phyloP scores from a whole-genome alignment of 2,888 invertebrate species.

The Scaptomyza tumidula region DNA sequence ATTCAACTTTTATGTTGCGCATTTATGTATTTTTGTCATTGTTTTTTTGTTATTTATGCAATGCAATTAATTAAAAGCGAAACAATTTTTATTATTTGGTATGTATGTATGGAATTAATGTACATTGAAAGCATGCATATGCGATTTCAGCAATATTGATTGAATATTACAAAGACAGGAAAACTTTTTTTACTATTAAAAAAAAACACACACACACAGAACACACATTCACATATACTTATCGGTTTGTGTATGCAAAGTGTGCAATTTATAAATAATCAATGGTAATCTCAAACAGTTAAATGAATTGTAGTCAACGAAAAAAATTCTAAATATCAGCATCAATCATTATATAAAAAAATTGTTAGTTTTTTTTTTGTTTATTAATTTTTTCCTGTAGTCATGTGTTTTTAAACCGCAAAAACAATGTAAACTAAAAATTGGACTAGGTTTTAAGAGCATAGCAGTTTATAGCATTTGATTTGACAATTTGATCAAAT shows the following conservation, averaged over 20 bases:
- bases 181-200: too few relatives aligned
- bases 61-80: constrained; percentile 61
- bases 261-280: constrained; percentile 7
- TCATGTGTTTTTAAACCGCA: too few relatives aligned
- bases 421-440: too few relatives aligned
- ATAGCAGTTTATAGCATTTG: too few relatives aligned
- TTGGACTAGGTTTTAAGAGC: too few relatives aligned
- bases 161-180: not conserved
- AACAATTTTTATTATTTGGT: constrained; percentile 18
- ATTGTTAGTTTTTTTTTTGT: not conserved
- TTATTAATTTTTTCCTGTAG: not conserved
- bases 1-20: not conserved
- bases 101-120: constrained; percentile 6
- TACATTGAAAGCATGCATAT: not conserved
- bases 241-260: not conserved
- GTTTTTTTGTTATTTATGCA: constrained; percentile 19
- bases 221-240: too few relatives aligned
- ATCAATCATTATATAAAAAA: constrained; percentile 4
- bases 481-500: too few relatives aligned
- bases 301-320: not conserved
- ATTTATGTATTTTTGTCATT: not conserved
- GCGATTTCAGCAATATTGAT: not conserved
- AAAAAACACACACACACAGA: too few relatives aligned
- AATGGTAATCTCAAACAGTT: not conserved
- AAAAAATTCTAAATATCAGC: not conserved